phyloP scores from a whole-genome alignment of 2,113 vertebrate species.

The Nipponia nippon region DNA sequence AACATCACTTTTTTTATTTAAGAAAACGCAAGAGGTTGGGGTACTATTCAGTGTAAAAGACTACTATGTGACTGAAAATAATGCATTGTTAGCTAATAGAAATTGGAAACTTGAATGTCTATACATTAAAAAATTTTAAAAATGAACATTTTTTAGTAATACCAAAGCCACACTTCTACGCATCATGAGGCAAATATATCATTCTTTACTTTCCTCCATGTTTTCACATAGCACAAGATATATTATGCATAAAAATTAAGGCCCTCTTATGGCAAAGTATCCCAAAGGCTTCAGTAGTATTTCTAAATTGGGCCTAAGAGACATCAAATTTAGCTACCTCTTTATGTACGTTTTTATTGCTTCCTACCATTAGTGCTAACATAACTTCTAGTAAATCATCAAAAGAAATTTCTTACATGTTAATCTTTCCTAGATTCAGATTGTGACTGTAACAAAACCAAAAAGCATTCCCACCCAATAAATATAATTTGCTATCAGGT shows the following conservation, averaged over 20 bases:
- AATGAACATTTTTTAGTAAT: neutral
- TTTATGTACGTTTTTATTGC: constrained; percentile 7
- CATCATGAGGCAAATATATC: neutral
- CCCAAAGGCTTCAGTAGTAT: neutral
- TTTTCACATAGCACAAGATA: neutral
- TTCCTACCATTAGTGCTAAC: neutral
- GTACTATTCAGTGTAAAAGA: neutral
- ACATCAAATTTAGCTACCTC: neutral
- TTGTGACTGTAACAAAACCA: neutral
- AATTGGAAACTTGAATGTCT: neutral
- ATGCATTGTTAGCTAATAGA: neutral
- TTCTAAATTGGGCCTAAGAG: constrained; percentile 22
- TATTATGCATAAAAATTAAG: constrained; percentile 21
- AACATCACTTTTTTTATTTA: neutral
- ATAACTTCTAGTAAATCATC: neutral
- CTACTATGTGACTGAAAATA: neutral
- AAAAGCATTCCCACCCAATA: neutral
- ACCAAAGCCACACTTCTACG: neutral
- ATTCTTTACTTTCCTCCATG: neutral
- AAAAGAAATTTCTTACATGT: neutral
- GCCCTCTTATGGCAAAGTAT: neutral
- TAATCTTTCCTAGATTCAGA: neutral
- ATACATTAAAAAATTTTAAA: neutral
- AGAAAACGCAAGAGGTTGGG: neutral
- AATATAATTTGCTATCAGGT: neutral